A percentile compares a stretch with the other conserved stretches of the same genome.
phyloP scores from a whole-genome alignment of 2,888 invertebrate genomes.

The Orthonychiurus folsomi region DNA sequence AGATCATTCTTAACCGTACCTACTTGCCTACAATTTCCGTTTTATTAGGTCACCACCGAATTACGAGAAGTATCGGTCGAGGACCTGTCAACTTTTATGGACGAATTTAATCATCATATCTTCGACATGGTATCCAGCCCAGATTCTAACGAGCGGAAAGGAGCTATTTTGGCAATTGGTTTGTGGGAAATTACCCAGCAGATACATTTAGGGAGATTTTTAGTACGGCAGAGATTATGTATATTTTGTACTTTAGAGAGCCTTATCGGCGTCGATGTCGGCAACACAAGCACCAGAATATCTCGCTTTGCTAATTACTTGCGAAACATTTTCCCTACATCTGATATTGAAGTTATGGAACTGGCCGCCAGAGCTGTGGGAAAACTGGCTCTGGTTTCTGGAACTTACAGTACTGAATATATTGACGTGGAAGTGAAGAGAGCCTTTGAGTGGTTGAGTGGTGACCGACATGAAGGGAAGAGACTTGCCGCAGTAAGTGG shows the following conservation, averaged over 20 bases:
- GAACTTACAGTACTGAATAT: constrained; percentile 89
- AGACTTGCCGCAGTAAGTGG: constrained; percentile 78
- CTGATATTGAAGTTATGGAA: constrained; percentile 89
- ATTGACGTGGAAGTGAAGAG: constrained; percentile 96
- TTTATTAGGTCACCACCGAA: constrained; percentile 69
- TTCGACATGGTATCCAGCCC: constrained; percentile 91
- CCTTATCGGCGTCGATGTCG: constrained; percentile 84
- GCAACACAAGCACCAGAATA: constrained; percentile 79
- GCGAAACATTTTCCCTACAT: constrained; percentile 77
- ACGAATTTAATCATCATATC: constrained; percentile 90
- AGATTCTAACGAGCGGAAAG: constrained; percentile 89
- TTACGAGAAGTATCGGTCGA: constrained; percentile 80
- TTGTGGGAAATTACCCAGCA: too few species aligned
- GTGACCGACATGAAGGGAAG: constrained; percentile 81
- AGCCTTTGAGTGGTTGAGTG: constrained; percentile 89
- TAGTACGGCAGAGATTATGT: too few species aligned
- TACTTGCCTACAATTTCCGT: background rate
- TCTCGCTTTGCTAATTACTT: constrained; percentile 88
- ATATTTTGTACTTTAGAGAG: constrained; percentile 58
- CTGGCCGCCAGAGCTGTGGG: constrained; percentile 92
- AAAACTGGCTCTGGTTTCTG: constrained; percentile 78
- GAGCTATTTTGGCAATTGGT: constrained; percentile 89
- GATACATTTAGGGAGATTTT: too few species aligned
- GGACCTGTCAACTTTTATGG: constrained; percentile 81
- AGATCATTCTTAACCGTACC: too few species aligned